Evolutionary conservation across 2,113 vertebrate genomes (phyloP).

Genomic region (Galbula dea): DNA sequence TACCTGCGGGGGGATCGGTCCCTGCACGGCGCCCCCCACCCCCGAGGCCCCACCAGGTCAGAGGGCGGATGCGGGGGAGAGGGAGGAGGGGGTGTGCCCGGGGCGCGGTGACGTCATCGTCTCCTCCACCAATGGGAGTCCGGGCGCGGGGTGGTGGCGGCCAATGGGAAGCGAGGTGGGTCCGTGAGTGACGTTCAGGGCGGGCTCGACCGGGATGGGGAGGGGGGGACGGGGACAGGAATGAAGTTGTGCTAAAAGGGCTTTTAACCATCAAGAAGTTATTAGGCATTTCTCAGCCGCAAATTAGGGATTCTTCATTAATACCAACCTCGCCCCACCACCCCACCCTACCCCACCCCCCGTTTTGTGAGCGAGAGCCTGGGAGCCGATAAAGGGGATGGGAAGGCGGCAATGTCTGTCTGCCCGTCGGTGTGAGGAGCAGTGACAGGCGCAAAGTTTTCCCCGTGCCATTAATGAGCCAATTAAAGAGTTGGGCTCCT

Average conservation of each 20-base stretch:
- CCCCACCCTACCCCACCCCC: background rate
- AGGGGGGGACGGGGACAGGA: background rate
- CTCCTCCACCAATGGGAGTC: conserved; percentile 41
- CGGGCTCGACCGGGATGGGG: conserved; percentile 2
- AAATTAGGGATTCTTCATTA: conserved; percentile 63
- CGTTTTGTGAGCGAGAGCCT: conserved; percentile 16
- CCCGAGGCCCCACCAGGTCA: background rate
- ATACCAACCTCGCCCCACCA: background rate
- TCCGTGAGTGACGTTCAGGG: conserved; percentile 60
- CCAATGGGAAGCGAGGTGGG: conserved; percentile 60
- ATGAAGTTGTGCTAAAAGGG: conserved; percentile 74
- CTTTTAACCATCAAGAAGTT: conserved; percentile 70
- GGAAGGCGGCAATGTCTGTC: conserved; percentile 5
- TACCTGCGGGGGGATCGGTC: too few relatives aligned
- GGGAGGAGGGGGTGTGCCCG: background rate
- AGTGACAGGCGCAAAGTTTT: background rate
- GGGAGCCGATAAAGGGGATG: conserved; percentile 19
- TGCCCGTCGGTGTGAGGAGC: conserved; percentile 1
- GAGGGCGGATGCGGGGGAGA: background rate
- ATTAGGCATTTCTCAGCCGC: conserved; percentile 64
- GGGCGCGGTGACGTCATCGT: background rate
- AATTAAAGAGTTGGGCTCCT: conserved; percentile 36
- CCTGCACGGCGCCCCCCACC: too few relatives aligned
- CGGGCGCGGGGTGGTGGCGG: background rate
- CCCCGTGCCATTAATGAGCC: conserved; percentile 45